Evolutionary conservation across 35 echinoderm and acorn worm genomes (phyloP).

Genomic region (Antedon bifida): DNA sequence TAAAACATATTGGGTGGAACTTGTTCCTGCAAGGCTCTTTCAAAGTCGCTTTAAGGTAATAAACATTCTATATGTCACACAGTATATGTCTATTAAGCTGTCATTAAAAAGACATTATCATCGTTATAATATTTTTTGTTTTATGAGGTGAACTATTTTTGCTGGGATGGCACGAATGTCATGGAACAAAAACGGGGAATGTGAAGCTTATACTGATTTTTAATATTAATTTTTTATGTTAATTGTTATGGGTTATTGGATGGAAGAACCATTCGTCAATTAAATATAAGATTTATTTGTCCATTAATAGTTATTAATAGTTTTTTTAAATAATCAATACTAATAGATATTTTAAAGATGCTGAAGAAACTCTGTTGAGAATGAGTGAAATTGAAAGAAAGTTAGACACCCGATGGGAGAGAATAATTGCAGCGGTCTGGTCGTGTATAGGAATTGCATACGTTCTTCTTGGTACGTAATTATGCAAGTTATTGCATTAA

Average conservation of each 20-base stretch:
- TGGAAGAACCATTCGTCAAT: too few species aligned
- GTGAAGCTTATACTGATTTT: too few species aligned
- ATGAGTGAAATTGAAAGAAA: not conserved
- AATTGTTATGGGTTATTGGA: too few species aligned
- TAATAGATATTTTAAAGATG: not conserved
- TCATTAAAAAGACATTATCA: too few species aligned
- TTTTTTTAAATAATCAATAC: not conserved
- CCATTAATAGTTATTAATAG: too few species aligned
- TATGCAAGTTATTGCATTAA: not conserved
- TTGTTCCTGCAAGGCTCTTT: not conserved
- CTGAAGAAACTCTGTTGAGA: not conserved
- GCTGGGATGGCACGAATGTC: too few species aligned
- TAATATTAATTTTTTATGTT: too few species aligned
- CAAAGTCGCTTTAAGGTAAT: constrained; percentile 6
- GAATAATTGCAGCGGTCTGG: not conserved
- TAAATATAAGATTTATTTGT: too few species aligned
- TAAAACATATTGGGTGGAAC: constrained; percentile 17
- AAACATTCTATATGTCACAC: not conserved
- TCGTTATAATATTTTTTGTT: too few species aligned
- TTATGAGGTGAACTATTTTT: too few species aligned
- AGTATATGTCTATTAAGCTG: not conserved
- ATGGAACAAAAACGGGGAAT: too few species aligned
- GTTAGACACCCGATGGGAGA: not conserved
- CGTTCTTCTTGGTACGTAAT: not conserved
- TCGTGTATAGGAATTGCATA: not conserved